phyloP scores from a whole-genome alignment of 2,113 vertebrate genomes.

The Ictidomys tridecemlineatus region DNA sequence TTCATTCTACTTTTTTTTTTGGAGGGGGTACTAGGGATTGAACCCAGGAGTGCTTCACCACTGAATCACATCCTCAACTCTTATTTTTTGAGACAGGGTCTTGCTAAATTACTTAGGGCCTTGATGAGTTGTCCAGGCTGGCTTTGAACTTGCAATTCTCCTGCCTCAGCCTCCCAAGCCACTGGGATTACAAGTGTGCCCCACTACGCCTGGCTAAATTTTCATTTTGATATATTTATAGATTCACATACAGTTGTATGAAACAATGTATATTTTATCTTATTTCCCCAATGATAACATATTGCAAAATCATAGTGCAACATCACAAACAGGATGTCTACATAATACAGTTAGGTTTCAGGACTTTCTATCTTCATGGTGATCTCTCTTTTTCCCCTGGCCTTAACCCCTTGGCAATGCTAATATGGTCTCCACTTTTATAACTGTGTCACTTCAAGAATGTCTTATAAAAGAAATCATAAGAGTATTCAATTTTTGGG shows the following conservation, averaged over 20 bases:
- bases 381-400: background rate
- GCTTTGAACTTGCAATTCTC: too few species aligned
- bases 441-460: background rate
- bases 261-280: background rate
- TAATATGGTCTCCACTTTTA: background rate
- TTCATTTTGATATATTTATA: constrained; percentile 2
- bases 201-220: background rate
- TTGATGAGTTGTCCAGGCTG: too few species aligned
- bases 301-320: background rate
- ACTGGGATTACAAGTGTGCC: too few species aligned
- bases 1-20: background rate
- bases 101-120: too few species aligned
- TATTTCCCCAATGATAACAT: background rate
- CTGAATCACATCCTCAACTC: too few species aligned
- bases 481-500: background rate
- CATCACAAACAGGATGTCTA: background rate
- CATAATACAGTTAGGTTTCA: background rate
- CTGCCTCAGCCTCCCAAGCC: too few species aligned
- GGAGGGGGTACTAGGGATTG: too few species aligned
- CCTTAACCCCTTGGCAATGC: too few species aligned
- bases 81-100: too few species aligned
- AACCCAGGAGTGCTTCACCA: too few species aligned
- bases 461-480: background rate
- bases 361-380: background rate
- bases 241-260: background rate